Evolutionary conservation across 2,797 vertebrate genomes (phyloP).

Genomic region (Protonibea diacanthus): DNA sequence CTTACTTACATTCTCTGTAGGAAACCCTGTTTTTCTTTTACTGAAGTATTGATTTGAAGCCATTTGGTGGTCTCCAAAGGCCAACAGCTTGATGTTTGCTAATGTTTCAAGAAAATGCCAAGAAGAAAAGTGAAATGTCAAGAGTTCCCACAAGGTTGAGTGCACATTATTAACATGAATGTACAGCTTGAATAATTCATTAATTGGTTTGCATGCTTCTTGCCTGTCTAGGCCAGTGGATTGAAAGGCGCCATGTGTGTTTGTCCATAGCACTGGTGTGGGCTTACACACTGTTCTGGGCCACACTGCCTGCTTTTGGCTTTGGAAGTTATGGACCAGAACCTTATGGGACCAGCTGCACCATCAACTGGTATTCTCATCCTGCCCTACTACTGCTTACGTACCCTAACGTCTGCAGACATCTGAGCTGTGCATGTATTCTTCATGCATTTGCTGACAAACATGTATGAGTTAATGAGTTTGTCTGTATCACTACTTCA

Average conservation of each 20-base stretch:
- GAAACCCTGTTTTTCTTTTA: background rate
- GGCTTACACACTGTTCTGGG: constrained; percentile 74
- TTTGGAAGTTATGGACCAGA: constrained; percentile 79
- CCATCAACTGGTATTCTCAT: constrained; percentile 71
- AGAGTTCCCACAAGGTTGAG: background rate
- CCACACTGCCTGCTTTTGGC: constrained; percentile 70
- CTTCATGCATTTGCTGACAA: constrained; percentile 17
- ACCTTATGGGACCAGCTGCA: constrained; percentile 78
- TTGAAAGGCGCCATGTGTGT: constrained; percentile 66
- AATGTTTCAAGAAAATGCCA: background rate
- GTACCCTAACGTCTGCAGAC: background rate
- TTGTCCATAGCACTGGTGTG: constrained; percentile 65
- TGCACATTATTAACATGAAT: background rate
- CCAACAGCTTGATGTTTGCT: too few relatives aligned
- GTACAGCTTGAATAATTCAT: background rate
- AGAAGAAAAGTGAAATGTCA: background rate
- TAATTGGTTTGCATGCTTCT: constrained; percentile 9
- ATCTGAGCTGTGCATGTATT: background rate
- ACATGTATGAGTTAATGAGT: background rate
- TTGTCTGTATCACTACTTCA: constrained; percentile 23
- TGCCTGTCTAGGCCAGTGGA: constrained; percentile 69
- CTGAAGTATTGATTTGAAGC: background rate
- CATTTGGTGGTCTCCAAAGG: too few relatives aligned
- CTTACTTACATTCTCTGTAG: too few relatives aligned
- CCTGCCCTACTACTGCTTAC: background rate